These are phyloP conservation scores for Cromileptes altivelis DNA, from an alignment of 2,113 vertebrate species.

Conservation along the genomic window DNA sequence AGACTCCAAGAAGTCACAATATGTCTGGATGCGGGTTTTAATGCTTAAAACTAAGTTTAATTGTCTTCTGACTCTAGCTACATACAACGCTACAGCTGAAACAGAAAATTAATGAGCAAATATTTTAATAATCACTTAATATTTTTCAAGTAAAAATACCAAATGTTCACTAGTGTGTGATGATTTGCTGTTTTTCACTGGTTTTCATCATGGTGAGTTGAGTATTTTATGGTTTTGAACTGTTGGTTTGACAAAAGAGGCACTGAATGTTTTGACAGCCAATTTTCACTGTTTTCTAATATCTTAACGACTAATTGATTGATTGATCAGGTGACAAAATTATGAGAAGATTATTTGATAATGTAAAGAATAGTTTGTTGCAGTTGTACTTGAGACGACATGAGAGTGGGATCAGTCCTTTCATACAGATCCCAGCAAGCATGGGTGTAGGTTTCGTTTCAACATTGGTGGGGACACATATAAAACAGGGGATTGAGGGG, in stretches of 20 bases:
- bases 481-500: too few species aligned
- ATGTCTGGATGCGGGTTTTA: not conserved
- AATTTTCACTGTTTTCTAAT: not conserved
- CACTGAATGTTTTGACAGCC: not conserved
- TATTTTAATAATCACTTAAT: not conserved
- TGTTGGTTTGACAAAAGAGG: not conserved
- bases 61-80: not conserved
- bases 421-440: not conserved
- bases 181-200: not conserved
- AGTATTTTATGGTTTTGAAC: not conserved
- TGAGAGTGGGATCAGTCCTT: not conserved
- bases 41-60: slow-evolving; percentile 3
- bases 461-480: too few species aligned
- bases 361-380: not conserved
- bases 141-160: not conserved
- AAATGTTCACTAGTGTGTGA: not conserved
- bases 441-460: too few species aligned
- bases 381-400: not conserved
- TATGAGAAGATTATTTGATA: not conserved
- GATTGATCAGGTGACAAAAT: not conserved
- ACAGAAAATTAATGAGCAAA: not conserved
- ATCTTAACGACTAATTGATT: not conserved
- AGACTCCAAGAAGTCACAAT: not conserved
- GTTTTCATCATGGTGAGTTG: not conserved
- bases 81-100: not conserved